Evolutionary conservation across 2,113 vertebrate species (phyloP).

Genomic region (Leptocoma aspasia): DNA sequence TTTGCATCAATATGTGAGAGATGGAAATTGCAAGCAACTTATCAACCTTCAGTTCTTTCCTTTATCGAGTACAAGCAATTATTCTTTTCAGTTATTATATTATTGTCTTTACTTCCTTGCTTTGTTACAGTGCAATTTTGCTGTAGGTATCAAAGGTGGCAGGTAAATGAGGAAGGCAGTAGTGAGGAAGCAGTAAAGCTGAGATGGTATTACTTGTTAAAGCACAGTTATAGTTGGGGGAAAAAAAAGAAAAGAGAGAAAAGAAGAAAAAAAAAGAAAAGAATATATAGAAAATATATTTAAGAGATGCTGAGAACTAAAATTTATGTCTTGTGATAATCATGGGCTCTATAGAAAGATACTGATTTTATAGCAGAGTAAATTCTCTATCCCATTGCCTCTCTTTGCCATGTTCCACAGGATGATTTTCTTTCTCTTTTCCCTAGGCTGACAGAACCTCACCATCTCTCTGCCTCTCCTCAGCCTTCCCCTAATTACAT

Average conservation of each 20-base stretch:
- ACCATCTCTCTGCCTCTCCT: neutral
- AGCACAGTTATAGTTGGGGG: neutral
- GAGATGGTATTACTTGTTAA: neutral
- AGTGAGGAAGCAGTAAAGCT: neutral
- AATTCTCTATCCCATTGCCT: neutral
- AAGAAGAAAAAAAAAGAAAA: neutral
- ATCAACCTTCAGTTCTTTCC: neutral
- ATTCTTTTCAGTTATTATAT: neutral
- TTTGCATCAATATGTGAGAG: neutral
- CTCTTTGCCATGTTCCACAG: neutral
- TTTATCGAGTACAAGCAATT: neutral
- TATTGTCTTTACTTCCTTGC: neutral
- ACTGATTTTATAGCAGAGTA: neutral
- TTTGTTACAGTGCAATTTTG: neutral
- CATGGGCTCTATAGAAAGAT: neutral
- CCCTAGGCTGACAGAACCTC: neutral
- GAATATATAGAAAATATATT: neutral
- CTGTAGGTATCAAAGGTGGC: neutral
- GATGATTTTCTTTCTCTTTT: neutral
- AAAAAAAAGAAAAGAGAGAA: neutral
- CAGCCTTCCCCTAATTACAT: conserved; percentile 1
- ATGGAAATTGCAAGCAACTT: neutral
- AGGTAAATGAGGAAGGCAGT: neutral
- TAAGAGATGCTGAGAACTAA: neutral
- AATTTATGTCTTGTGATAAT: neutral